These are phyloP conservation scores for Zaprionus ornatus DNA, from an alignment of 1,140 invertebrate species.

Conservation along the genomic window DNA sequence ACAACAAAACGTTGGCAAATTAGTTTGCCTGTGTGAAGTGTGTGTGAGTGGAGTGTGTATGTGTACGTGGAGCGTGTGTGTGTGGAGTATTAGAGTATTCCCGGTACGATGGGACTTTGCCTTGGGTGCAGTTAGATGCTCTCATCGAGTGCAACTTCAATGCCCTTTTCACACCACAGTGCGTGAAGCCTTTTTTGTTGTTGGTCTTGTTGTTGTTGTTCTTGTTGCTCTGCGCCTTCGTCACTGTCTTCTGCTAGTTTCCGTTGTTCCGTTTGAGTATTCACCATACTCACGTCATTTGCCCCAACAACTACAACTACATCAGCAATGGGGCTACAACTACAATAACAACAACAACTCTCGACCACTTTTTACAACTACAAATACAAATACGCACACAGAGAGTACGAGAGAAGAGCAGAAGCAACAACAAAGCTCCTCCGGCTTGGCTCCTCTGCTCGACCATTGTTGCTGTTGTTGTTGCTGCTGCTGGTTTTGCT, in stretches of 20 bases:
- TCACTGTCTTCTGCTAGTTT: slow-evolving; percentile 51
- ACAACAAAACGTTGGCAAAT: slow-evolving; percentile 47
- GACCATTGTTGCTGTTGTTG: slow-evolving; percentile 18
- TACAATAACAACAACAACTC: slow-evolving; percentile 37
- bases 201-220: slow-evolving; percentile 23
- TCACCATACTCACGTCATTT: slow-evolving; percentile 65
- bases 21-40: slow-evolving; percentile 20
- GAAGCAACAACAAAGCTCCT: slow-evolving; percentile 35
- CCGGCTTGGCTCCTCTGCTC: slow-evolving; percentile 30
- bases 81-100: background rate
- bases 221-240: slow-evolving; percentile 24
- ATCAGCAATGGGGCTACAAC: slow-evolving; percentile 17
- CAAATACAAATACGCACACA: slow-evolving; percentile 60
- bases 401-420: slow-evolving; percentile 37
- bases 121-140: slow-evolving; percentile 40
- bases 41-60: slow-evolving; percentile 20
- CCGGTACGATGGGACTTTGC: slow-evolving; percentile 23
- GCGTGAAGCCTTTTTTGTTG: slow-evolving; percentile 31
- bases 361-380: slow-evolving; percentile 35
- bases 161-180: slow-evolving; percentile 45
- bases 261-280: slow-evolving; percentile 50
- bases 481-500: slow-evolving; percentile 31
- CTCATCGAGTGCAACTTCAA: slow-evolving; percentile 42
- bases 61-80: slow-evolving; percentile 9
- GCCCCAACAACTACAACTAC: slow-evolving; percentile 44